These are phyloP conservation scores for Danionella dracula DNA, from an alignment of 2,797 vertebrate genomes.

Conservation along the genomic window DNA sequence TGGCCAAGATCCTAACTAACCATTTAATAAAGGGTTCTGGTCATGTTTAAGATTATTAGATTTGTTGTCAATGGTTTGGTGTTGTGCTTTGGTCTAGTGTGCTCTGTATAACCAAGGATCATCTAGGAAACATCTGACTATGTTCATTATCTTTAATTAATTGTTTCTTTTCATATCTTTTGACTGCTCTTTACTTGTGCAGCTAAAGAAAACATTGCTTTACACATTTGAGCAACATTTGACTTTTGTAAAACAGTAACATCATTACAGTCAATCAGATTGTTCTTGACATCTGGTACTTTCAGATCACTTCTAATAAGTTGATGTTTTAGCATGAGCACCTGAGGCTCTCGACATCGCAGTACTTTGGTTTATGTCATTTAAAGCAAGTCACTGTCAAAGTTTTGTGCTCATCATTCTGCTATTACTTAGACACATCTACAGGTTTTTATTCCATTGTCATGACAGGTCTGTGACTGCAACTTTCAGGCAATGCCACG, in stretches of 20 bases:
- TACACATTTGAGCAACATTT: not conserved
- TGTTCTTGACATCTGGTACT: not conserved
- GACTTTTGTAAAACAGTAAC: not conserved
- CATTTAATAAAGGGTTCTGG: too few relatives aligned
- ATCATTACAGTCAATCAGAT: not conserved
- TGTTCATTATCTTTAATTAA: too few relatives aligned
- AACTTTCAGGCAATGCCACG: not conserved
- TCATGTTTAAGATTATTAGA: too few relatives aligned
- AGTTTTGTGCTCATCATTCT: conserved; percentile 14
- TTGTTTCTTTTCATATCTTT: too few relatives aligned
- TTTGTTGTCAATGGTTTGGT: too few relatives aligned
- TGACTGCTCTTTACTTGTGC: too few relatives aligned
- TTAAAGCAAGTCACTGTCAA: not conserved
- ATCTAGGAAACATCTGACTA: too few relatives aligned
- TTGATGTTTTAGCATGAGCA: not conserved
- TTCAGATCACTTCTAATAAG: not conserved
- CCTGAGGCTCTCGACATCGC: not conserved
- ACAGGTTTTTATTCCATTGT: conserved; percentile 6
- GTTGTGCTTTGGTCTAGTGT: too few relatives aligned
- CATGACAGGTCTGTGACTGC: conserved; percentile 26
- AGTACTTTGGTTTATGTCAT: not conserved
- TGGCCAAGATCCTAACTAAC: too few relatives aligned
- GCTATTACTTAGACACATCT: conserved; percentile 30
- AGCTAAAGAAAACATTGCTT: too few relatives aligned
- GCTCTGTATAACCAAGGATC: too few relatives aligned